phyloP scores from a whole-genome alignment of 2,113 vertebrate species.

The Ranitomeya variabilis region DNA sequence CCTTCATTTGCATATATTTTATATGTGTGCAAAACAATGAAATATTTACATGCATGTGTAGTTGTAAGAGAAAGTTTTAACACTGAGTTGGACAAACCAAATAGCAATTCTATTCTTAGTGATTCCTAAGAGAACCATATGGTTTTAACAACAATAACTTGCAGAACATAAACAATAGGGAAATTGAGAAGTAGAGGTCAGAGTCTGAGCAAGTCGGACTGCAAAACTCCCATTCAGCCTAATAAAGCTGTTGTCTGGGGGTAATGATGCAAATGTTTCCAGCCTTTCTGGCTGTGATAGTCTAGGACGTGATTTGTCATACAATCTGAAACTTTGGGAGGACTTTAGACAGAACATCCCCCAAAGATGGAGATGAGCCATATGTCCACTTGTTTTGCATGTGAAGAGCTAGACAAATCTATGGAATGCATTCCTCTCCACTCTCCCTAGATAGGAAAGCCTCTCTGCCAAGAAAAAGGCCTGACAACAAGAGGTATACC shows the following conservation, averaged over 20 bases:
- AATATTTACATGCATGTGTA: too few relatives aligned
- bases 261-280: constrained; percentile 73
- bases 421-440: constrained; percentile 54
- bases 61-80: too few relatives aligned
- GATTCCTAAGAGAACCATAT: constrained; percentile 67
- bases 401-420: constrained; percentile 62
- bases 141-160: constrained; percentile 66
- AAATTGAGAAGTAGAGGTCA: constrained; percentile 73
- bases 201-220: constrained; percentile 64
- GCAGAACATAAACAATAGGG: constrained; percentile 70
- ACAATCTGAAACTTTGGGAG: constrained; percentile 74
- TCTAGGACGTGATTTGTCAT: constrained; percentile 76
- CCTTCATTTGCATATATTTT: too few relatives aligned
- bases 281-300: constrained; percentile 63
- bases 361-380: constrained; percentile 74
- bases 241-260: constrained; percentile 77
- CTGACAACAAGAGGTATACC: constrained; percentile 56
- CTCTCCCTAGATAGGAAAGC: constrained; percentile 49
- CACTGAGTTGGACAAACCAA: neutral
- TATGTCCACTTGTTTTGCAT: constrained; percentile 72
- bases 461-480: constrained; percentile 55
- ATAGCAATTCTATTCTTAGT: constrained; percentile 53
- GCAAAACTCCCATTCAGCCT: constrained; percentile 72
- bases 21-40: too few relatives aligned
- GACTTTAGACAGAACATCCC: constrained; percentile 70